Percentiles rank a stretch among this genome's conserved stretches.
phyloP scores from a whole-genome alignment of 2,888 invertebrate genomes.

The Lasioglossum pauxillum region DNA sequence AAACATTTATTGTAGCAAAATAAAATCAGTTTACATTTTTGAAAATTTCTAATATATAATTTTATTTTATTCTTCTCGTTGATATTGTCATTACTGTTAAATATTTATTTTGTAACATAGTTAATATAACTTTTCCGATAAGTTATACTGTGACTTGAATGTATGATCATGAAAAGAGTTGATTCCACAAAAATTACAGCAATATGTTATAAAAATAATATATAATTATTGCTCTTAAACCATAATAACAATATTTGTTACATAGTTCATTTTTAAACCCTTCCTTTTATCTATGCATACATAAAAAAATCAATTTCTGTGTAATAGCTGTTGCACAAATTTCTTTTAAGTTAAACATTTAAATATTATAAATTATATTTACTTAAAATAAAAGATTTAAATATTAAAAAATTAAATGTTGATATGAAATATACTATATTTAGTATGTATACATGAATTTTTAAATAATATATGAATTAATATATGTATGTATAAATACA shows the following conservation, averaged over 20 bases:
- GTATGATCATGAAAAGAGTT: constrained; percentile 11
- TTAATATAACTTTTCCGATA: constrained; percentile 25
- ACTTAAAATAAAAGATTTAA: background rate
- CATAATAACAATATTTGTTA: constrained; percentile 37
- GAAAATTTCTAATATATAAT: constrained; percentile 23
- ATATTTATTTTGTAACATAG: constrained; percentile 45
- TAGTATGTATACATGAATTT: background rate
- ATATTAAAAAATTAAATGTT: background rate
- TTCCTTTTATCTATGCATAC: background rate
- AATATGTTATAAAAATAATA: constrained; percentile 38
- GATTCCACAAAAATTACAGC: constrained; percentile 13
- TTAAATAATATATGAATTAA: constrained; percentile 8
- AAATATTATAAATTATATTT: background rate
- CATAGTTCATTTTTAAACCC: constrained; percentile 13
- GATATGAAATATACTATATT: background rate
- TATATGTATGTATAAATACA: background rate
- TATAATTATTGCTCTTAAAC: constrained; percentile 38
- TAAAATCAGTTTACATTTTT: background rate
- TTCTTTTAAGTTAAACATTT: background rate
- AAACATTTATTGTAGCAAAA: constrained; percentile 19
- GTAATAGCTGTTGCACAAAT: background rate
- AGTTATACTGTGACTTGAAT: constrained; percentile 22
- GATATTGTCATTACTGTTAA: constrained; percentile 28
- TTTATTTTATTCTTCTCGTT: constrained; percentile 31
- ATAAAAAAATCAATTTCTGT: background rate